Conservation (phyloP, 2,113 vertebrate genomes). For the Prinia subflava region DNA sequence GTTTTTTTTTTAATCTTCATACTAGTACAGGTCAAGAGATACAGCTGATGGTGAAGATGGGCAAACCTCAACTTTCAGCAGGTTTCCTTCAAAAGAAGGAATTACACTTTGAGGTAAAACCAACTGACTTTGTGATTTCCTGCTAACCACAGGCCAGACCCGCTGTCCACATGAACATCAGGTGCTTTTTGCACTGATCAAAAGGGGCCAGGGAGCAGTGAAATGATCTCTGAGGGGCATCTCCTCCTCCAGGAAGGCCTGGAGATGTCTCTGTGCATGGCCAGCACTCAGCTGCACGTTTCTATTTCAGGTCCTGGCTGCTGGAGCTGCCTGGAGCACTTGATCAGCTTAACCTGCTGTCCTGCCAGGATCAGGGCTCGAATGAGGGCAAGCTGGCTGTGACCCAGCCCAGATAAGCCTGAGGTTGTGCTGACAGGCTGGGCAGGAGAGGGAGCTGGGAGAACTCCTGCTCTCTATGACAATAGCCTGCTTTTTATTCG, state of each 20-base stretch:
- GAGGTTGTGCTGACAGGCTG: neutral
- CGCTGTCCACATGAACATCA: rapidly evolving
- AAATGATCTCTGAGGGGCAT: neutral
- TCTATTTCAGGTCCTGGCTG: neutral
- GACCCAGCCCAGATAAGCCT: slow-evolving; percentile 1
- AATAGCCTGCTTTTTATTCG: neutral
- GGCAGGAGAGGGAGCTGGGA: neutral
- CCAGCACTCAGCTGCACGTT: neutral
- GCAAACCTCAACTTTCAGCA: neutral
- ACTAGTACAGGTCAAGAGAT: neutral
- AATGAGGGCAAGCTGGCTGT: slow-evolving; percentile 47
- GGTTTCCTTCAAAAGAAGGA: neutral
- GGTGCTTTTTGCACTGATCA: neutral
- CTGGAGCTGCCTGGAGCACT: neutral
- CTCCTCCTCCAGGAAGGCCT: neutral
- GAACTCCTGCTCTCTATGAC: neutral
- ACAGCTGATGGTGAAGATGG: neutral
- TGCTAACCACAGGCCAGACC: neutral
- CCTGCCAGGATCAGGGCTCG: slow-evolving; percentile 24
- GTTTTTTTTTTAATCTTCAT: neutral
- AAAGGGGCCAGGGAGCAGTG: neutral
- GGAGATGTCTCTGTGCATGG: neutral
- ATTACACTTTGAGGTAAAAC: neutral
- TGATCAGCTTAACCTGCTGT: slow-evolving; percentile 29
- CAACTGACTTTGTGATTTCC: neutral